Evolutionary conservation across 2,888 invertebrate genomes (phyloP), one percentile per base, ranked within the genome.

Genomic region (Polydesmus complanatus): DNA sequence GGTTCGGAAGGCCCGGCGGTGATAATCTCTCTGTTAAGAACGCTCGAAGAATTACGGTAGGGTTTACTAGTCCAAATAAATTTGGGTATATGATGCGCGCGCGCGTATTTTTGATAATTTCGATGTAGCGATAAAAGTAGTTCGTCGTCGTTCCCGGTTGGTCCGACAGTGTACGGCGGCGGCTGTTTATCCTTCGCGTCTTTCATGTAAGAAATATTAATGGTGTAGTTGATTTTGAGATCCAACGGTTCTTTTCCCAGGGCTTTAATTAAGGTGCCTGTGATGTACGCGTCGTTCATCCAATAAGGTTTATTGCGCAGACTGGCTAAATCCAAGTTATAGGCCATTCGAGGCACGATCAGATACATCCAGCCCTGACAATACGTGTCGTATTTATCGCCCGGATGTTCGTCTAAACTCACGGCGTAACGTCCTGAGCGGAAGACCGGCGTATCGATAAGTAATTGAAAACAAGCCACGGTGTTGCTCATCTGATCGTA

Each of bases 361-460:
- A 56, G 27, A 51, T 61, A 61, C 56, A 57, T 61, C 61, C 61
- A 61, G n/a, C 61, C 61, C 26, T 61, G 56, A 53, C 61, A 61
- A 50, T 61, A 61, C 21, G 56, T 27, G 19, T 51, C 51, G 52
- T 61, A 61, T 18, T 51, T 50, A n/a, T 50, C 57, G 5, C 23
- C 8, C 2, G 61, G 57, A 53, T 61, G 61, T 26, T 61, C 57
- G 1, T 27, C 57, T 21, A 23, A 27, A 27, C 19, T 61, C 23
- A 61, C 61, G 19, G 51, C 57, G 21, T 61, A 61, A 22, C 53
- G 56, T 8, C 61, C 61, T 3, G 27, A 23, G 1, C 61, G 56
- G n/a, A 61, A 26, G 14, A 61, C 61, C 14, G 27, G 48, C 2
- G 57, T 57, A 22, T 37, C 37, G 22, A 27, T 50, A 27, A 57